A percentile compares a stretch with the other conserved stretches of the same genome.
Evolutionary conservation across 35 echinoderm and acorn worm genomes (phyloP).

Genomic region (Patiria miniata): DNA sequence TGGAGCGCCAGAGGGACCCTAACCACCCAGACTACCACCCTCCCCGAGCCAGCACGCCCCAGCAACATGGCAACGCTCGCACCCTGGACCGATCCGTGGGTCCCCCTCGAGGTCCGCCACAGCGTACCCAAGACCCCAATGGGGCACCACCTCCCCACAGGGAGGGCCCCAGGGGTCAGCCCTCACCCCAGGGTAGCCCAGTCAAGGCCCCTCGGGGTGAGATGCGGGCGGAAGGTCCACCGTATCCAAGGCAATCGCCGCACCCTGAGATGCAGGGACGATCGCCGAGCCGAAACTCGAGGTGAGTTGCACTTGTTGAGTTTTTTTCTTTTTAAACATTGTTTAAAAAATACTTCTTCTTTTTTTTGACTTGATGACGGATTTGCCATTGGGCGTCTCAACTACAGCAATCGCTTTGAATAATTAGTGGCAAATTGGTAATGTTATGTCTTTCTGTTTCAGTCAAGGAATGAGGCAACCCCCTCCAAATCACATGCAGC

Average conservation of each 20-base stretch:
- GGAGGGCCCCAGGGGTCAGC: background rate
- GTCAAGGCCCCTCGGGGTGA: slow-evolving; percentile 9
- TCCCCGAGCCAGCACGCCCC: background rate
- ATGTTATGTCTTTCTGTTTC: no score
- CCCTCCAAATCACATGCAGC: slow-evolving; percentile 16
- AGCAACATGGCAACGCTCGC: background rate
- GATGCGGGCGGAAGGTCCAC: background rate
- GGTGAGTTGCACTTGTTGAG: background rate
- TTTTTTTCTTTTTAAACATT: no score
- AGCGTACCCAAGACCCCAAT: background rate
- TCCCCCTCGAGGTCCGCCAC: background rate
- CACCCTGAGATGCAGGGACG: background rate
- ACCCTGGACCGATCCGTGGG: background rate
- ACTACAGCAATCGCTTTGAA: no score
- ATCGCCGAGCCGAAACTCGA: background rate
- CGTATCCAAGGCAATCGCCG: background rate
- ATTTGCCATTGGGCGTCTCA: no score
- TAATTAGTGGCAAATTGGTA: no score
- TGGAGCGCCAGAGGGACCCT: background rate
- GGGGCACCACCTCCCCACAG: background rate
- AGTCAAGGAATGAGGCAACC: slow-evolving; percentile 20
- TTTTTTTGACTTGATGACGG: no score
- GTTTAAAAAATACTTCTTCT: no score
- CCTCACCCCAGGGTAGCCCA: background rate
- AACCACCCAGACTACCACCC: background rate